Base-by-base conservation (phyloP, 53 echinoderm and acorn worm genomes). In the Patiria pectinifera region DNA sequence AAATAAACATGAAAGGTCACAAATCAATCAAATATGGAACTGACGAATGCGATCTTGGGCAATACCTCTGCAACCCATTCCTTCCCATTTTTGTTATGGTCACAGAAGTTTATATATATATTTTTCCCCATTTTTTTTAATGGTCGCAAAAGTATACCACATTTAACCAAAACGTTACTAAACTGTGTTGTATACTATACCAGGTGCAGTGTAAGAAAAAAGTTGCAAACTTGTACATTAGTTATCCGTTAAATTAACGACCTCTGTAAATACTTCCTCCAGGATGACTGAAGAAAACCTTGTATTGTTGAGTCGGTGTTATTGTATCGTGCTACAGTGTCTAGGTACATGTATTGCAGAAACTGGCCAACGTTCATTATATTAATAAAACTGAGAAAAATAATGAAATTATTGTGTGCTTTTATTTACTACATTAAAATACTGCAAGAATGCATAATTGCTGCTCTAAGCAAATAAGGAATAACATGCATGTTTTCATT, bases 251-350 rank as follows among this genome's bases (percentile, higher is more conserved):
- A 19, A 63, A 15, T 44, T 48, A 66, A 26, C 43, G 45, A 61
- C 60, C 61, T 81, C 63, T 90, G 81, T 90, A 90, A 53, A 90
- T 90, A 90, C 25, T 78, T 78, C 45, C 79, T 77, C 49, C 90
- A 62, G 44, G 69, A 48, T 16, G 12, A 80, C 2, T 18, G 21
- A 88, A 8, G 45, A 43, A 48, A 80, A 81, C 62, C 76, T 44
- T 61, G 78, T 87, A 23, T 87, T 48, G 61, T 76, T 44, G 59
- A 71, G 12, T 60, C 48, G 22, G 48, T 80, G 69, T 80, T 15
- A 76, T 71, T 90, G 80, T 80, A 49, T 44, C 60, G 90, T 90
- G 80, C 58, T 44, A 66, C 66, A 19, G 80, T 90, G 90, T 90
- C 69, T 90, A 90, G 90, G 62, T 80, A 35, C 35, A 35, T 35